Conservation (phyloP, 2,113 vertebrate species). For the Puma concolor region DNA sequence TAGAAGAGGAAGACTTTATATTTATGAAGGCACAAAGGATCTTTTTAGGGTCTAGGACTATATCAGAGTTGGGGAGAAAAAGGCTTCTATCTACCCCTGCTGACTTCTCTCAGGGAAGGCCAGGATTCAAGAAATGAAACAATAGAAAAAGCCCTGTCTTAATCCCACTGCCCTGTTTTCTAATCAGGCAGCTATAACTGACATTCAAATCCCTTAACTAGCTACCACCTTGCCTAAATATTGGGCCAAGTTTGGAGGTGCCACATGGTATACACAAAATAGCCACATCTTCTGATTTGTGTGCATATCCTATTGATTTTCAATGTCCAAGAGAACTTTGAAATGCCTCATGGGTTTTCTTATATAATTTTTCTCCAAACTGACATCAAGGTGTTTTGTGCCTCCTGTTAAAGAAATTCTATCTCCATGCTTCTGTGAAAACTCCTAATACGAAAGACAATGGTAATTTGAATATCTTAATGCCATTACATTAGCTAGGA, state of each 20-base stretch:
- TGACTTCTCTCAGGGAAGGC: background rate
- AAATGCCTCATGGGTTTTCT: slow-evolving; percentile 25
- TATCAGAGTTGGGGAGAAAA: background rate
- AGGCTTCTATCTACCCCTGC: background rate
- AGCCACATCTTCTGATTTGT: background rate
- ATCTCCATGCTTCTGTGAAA: slow-evolving; percentile 43
- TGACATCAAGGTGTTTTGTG: background rate
- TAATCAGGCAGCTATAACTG: background rate
- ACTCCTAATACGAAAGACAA: background rate
- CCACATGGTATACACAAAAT: background rate
- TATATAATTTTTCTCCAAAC: background rate
- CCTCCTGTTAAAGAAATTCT: slow-evolving; percentile 21
- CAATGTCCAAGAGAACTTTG: background rate
- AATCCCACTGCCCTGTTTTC: background rate
- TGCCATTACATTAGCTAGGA: slow-evolving; percentile 41
- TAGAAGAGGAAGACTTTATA: background rate
- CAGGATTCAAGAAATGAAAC: background rate
- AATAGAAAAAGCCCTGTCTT: background rate
- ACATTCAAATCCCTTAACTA: background rate
- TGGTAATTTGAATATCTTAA: slow-evolving; percentile 60
- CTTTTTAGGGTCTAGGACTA: background rate
- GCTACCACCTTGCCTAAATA: background rate
- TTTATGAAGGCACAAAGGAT: slow-evolving; percentile 19
- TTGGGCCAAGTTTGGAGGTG: background rate
- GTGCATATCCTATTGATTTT: background rate